Evolutionary conservation across 2,113 vertebrate genomes (phyloP).

Genomic region (Athene noctua): DNA sequence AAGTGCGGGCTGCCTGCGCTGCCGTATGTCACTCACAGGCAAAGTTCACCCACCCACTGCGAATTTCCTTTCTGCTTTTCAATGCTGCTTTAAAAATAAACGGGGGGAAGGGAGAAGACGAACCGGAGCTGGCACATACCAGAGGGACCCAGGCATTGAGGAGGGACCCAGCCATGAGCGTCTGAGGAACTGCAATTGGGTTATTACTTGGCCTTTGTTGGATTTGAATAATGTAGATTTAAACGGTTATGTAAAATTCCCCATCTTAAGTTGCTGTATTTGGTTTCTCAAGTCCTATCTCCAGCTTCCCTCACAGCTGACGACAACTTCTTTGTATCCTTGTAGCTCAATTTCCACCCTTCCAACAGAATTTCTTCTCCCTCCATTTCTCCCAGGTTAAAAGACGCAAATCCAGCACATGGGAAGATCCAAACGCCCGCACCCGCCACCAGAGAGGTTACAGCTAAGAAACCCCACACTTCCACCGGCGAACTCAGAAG

Average conservation of each 20-base stretch:
- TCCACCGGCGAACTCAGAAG: fast-evolving
- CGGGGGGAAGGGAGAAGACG: not conserved
- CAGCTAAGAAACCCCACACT: not conserved
- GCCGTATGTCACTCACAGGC: not conserved
- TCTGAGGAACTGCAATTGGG: not conserved
- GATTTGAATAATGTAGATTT: conserved; percentile 49
- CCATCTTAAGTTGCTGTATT: not conserved
- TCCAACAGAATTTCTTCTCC: not conserved
- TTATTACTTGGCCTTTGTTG: conserved; percentile 23
- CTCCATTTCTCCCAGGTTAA: not conserved
- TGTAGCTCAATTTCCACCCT: not conserved
- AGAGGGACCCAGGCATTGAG: not conserved
- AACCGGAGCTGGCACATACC: not conserved
- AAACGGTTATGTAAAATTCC: conserved; percentile 36
- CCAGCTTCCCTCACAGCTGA: not conserved
- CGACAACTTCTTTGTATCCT: not conserved
- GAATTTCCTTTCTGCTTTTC: conserved; percentile 57
- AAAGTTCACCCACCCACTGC: conserved; percentile 60
- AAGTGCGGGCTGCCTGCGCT: not conserved
- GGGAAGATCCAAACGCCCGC: not conserved
- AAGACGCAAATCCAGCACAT: not conserved
- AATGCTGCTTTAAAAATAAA: conserved; percentile 36
- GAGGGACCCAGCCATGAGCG: not conserved
- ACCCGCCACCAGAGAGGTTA: not conserved
- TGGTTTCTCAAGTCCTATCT: not conserved